phyloP scores from a whole-genome alignment of 2,113 vertebrate genomes.

The Anolis carolinensis region DNA sequence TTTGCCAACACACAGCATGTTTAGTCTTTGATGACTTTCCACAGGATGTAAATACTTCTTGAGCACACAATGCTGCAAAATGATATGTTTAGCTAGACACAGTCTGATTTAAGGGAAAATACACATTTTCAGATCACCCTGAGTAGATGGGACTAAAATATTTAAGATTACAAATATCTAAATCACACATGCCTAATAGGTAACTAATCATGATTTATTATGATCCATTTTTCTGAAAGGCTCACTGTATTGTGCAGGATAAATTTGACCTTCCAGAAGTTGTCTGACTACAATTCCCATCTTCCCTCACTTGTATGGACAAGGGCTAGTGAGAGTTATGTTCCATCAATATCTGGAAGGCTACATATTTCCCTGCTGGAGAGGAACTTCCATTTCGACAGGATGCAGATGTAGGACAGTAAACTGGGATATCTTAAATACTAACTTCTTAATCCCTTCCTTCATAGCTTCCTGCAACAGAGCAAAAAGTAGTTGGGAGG shows the following conservation, averaged over 20 bases:
- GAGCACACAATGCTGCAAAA: not conserved
- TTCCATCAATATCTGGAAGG: not conserved
- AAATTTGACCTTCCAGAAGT: not conserved
- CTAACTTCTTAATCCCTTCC: too few species aligned
- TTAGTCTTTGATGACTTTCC: slow-evolving; percentile 14
- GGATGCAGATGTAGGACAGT: not conserved
- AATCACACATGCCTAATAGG: not conserved
- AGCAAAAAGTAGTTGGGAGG: not conserved
- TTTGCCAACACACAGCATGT: slow-evolving; percentile 21
- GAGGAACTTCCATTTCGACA: not conserved
- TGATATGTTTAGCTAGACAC: slow-evolving; percentile 5
- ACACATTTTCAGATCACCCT: not conserved
- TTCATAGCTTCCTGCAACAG: not conserved
- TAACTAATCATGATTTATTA: not conserved
- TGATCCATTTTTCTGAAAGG: not conserved
- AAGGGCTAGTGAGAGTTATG: not conserved
- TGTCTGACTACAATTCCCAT: not conserved
- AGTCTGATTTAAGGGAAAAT: slow-evolving; percentile 11
- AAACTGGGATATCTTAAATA: not conserved
- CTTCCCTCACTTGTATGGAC: too few species aligned
- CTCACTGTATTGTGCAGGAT: not conserved
- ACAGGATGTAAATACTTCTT: slow-evolving; percentile 5
- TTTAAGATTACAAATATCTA: too few species aligned
- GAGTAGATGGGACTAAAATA: not conserved
- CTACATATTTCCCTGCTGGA: not conserved